Percentiles rank a stretch among this genome's conserved stretches.
Conservation (phyloP, 2,888 invertebrate species). For the Lycaena phlaeas region DNA sequence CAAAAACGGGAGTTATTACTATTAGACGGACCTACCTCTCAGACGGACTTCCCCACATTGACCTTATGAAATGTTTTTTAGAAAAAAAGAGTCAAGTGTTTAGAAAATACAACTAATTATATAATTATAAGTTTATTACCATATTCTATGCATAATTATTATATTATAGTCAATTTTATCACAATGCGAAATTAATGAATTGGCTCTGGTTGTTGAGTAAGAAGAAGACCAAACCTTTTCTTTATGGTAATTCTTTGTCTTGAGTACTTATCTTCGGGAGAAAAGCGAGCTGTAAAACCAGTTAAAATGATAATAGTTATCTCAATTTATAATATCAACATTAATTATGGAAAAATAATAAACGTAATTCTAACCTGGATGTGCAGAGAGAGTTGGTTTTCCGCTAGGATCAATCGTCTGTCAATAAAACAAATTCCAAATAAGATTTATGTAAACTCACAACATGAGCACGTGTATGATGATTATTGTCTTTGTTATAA, state of each 20-base stretch:
- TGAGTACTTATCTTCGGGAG: constrained; percentile 95
- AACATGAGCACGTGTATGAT: not conserved
- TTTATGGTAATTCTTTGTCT: constrained; percentile 90
- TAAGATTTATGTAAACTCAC: not conserved
- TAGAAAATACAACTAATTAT: not conserved
- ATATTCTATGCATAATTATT: not conserved
- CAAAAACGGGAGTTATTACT: no score
- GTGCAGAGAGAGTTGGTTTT: constrained; percentile 88
- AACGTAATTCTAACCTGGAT: constrained; percentile 77
- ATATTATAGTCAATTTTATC: not conserved
- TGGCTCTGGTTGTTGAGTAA: constrained; percentile 86
- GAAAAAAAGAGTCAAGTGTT: no score
- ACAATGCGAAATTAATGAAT: constrained; percentile 60
- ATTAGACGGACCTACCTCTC: no score
- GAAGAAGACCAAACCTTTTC: constrained; percentile 88
- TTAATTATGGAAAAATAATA: no score
- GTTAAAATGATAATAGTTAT: no score
- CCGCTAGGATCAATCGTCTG: constrained; percentile 86
- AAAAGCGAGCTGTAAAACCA: constrained; percentile 88
- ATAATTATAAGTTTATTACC: not conserved
- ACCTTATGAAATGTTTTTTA: no score
- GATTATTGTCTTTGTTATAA: constrained; percentile 3
- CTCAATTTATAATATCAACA: no score
- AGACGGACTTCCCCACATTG: no score
- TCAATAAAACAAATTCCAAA: constrained; percentile 34